phyloP scores from a whole-genome alignment of 2,797 vertebrate genomes.

The Lacerta agilis region DNA sequence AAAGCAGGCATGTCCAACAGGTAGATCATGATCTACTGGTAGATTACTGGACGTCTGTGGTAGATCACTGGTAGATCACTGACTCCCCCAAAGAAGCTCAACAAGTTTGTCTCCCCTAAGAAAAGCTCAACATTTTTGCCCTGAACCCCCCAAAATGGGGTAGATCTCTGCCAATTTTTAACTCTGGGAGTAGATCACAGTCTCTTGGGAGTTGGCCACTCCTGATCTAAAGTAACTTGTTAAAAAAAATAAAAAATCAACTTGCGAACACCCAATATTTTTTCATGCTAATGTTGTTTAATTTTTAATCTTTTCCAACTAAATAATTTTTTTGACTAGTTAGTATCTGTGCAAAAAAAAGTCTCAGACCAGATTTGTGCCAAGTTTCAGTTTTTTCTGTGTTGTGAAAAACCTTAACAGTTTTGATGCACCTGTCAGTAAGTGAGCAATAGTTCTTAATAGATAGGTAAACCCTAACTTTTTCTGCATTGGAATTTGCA shows the following conservation, averaged over 20 bases:
- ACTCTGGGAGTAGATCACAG: too few relatives aligned
- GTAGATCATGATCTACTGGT: too few relatives aligned
- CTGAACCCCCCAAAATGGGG: too few relatives aligned
- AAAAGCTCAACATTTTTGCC: too few relatives aligned
- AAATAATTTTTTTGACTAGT: background rate
- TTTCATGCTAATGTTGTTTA: too few relatives aligned
- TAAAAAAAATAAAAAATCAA: background rate
- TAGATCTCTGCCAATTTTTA: too few relatives aligned
- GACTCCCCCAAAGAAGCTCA: too few relatives aligned
- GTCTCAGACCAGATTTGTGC: background rate
- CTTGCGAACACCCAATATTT: background rate
- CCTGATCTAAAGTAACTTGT: background rate
- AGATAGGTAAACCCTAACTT: background rate
- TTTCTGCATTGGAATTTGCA: background rate
- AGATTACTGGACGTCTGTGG: too few relatives aligned
- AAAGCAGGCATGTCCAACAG: too few relatives aligned
- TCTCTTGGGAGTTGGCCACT: too few relatives aligned
- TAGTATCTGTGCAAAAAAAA: background rate
- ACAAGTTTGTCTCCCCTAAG: too few relatives aligned
- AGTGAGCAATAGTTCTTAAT: background rate
- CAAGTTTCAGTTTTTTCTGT: background rate
- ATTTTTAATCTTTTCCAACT: background rate
- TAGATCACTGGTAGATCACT: too few relatives aligned
- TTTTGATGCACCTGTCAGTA: background rate
- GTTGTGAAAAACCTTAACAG: background rate